Evolutionary conservation across 2,888 invertebrate species (phyloP), one percentile per base, ranked within the genome.

Genomic region (Pollenia amentaria): DNA sequence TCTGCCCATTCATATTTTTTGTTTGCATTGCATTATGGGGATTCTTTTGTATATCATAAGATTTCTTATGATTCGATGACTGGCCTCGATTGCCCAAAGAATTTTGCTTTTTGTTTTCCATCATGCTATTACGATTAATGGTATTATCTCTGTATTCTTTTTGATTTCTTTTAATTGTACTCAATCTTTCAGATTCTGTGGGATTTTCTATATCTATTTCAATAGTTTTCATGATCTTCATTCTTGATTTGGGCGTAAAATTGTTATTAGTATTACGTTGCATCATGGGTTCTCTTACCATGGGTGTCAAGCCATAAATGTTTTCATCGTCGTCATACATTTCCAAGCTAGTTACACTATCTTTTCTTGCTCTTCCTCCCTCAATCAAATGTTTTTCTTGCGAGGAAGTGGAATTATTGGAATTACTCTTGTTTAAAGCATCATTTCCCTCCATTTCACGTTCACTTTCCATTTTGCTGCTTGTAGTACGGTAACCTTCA

Each of bases 141-240:
- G 72, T 77, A 53, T 18, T 82, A 16, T 89, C 88, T 1, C 87
- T 88, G 55, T 91, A 90, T 51, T 89, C 84, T 72, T 88, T 89
- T 67, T 91, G 91, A 2, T 89, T 90, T 12, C 91, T 90, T 3
- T 91, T 91, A 55, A 92, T 89, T 12, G 91, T 92, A 79, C 89
- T 92, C 55, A 90, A 51, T 1, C 91, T 89, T 6, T 93, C 93
- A 42, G 87, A 89, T 65, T 92, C 92, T 53, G 90, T 90, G 0
- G 91, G 91, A 87, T 91, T 92, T 77, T 92, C 93, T 29, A 92
- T 93, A 79, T 93, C 93, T 69, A 93, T 92, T 88, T 92, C 93
- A 55, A 93, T 93, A 16, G 92, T 92, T 79, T 92, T 93, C 93
- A 92, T 93, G 42, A 92, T 92, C 87, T 92, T 92, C 92, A 92